Conservation (phyloP, 2,113 vertebrate genomes). For the Origma solitaria region DNA sequence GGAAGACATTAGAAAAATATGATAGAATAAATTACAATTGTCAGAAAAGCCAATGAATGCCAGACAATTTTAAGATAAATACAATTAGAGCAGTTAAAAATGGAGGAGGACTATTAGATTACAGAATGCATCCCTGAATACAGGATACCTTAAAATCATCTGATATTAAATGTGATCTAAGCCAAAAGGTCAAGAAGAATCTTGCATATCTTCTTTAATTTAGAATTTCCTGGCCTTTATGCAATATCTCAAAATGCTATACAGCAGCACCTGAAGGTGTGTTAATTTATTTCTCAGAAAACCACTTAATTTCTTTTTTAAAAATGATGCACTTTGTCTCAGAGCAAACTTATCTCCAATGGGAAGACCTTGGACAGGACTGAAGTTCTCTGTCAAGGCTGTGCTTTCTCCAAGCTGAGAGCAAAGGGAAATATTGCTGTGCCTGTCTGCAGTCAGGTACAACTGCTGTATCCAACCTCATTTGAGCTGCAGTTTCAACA, state of each 20-base stretch:
- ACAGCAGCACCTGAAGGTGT: not conserved
- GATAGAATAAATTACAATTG: slow-evolving; percentile 12
- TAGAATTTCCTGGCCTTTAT: not conserved
- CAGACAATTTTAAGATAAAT: slow-evolving; percentile 19
- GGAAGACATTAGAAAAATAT: not conserved
- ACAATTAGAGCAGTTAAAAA: slow-evolving; percentile 31
- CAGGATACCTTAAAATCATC: slow-evolving; percentile 3
- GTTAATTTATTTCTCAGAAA: not conserved
- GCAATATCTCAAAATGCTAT: not conserved
- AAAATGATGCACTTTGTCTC: not conserved
- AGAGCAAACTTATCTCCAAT: not conserved
- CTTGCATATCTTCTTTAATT: not conserved
- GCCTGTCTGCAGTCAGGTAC: slow-evolving; percentile 2
- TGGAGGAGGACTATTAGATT: slow-evolving; percentile 15
- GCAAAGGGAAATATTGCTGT: not conserved
- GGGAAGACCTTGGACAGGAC: not conserved
- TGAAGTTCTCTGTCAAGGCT: not conserved
- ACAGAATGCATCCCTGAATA: not conserved
- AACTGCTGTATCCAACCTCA: not conserved
- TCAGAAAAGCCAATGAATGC: not conserved
- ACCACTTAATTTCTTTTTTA: not conserved
- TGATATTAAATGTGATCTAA: not conserved
- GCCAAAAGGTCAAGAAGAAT: slow-evolving; percentile 10
- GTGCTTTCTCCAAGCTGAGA: not conserved
- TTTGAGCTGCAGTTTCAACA: slow-evolving; percentile 13